Evolutionary conservation across 2,797 vertebrate species (phyloP).

Genomic region (Syngnathus acus): DNA sequence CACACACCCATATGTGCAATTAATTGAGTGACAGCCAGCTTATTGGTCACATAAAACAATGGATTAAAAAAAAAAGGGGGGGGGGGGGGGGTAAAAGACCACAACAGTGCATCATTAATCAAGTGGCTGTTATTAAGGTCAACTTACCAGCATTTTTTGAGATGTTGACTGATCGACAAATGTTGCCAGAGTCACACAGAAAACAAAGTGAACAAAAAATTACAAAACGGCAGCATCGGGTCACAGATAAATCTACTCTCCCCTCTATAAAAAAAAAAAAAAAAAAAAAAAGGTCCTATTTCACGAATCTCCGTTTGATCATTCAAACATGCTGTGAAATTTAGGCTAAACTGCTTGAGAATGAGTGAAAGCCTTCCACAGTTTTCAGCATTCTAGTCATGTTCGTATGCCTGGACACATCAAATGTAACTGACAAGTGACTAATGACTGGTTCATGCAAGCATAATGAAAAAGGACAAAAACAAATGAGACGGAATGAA

Average conservation of each 20-base stretch:
- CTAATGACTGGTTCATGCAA: conserved; percentile 20
- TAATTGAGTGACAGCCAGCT: conserved; percentile 67
- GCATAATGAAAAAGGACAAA: conserved; percentile 8
- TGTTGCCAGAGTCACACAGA: conserved; percentile 78
- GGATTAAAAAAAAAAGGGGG: conserved; percentile 55
- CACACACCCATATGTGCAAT: conserved; percentile 67
- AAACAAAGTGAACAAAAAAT: conserved; percentile 73
- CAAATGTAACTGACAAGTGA: background rate
- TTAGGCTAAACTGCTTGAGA: conserved; percentile 13
- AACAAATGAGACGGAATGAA: conserved; percentile 16
- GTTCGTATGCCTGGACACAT: background rate
- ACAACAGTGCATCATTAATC: conserved; percentile 70
- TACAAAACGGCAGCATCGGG: conserved; percentile 68
- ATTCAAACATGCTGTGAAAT: conserved; percentile 14
- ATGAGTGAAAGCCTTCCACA: conserved; percentile 12
- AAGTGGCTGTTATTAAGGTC: conserved; percentile 69
- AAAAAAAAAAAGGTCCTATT: conserved; percentile 36
- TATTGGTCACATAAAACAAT: conserved; percentile 66
- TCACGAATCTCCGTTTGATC: conserved; percentile 14
- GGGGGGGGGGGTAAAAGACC: conserved; percentile 33
- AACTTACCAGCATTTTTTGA: conserved; percentile 85
- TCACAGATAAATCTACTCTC: conserved; percentile 49
- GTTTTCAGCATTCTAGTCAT: background rate
- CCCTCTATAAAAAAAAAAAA: conserved; percentile 24
- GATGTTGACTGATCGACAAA: conserved; percentile 82